Evolutionary conservation across 2,797 vertebrate species (phyloP), one percentile per base, ranked within the genome.

Genomic region (Miichthys miiuy): DNA sequence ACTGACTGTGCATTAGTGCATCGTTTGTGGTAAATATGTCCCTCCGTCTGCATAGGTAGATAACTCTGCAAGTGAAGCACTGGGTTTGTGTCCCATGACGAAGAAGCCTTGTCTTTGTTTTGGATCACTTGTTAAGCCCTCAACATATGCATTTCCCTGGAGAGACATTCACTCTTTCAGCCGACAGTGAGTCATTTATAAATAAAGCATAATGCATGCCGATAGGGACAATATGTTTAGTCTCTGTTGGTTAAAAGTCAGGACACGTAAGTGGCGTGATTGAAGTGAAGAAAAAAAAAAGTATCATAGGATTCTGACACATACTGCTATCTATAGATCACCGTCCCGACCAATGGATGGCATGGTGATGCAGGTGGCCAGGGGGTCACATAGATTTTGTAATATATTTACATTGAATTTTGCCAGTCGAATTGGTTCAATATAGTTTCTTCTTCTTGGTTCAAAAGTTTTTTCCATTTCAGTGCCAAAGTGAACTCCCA

Each of bases 1-100:
- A 89, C 77, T 57, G 68, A 64, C 67, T 76, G 83, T 82, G 84
- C 73, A 88, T 87, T 83, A 83, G 74, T 61, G 77, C 68, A 23
- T 83, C 78, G 67, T 81, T 25, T 62, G 65, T 51, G 68, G 80
- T 66, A 66, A 80, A 81, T 13, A 66, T 46, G 80, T 79, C 57
- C 65, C 54, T 73, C 34, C 10, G 75, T 75, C 64, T 62, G 60
- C 52, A 64, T 56, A 85, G 84, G 70, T 60, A 72, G 63, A 75
- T 51, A 55, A 55, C 38, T 77, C 27, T 66, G 74, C 8, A 4
- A 61, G 38, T 47, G 61, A 69, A 83, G 50, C 51, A 8, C 38
- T 3, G 25, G 4, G 52, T 70, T 67, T 69, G 72, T 67, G 41
- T 75, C 56, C 48, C 14, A 12, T 73, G 68, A 81, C 16, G 6